Percentiles rank a stretch among this genome's conserved stretches.
These are phyloP conservation scores for Chrysotoxum bicinctum DNA, from an alignment of 2,888 invertebrate species.

Conservation along the genomic window DNA sequence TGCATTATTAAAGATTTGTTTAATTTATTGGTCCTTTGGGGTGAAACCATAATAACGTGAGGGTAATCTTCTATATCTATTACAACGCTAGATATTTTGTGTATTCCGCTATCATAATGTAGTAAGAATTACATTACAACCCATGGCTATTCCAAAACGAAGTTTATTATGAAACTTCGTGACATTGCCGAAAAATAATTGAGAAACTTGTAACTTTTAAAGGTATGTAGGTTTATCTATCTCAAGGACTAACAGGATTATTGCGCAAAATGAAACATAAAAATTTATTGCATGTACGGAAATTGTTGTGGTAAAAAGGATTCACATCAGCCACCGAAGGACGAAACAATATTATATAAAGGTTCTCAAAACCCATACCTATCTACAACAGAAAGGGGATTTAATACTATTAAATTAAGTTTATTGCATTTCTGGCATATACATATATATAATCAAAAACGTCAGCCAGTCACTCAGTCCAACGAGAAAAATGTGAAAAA, in stretches of 20 bases:
- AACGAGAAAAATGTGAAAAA: background rate
- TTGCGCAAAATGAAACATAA: background rate
- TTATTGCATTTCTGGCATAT: background rate
- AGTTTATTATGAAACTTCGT: background rate
- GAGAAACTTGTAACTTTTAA: conserved; percentile 28
- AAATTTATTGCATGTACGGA: background rate
- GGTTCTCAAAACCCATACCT: too few relatives aligned
- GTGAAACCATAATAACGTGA: conserved; percentile 69
- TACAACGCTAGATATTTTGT: background rate
- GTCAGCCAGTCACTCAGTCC: background rate
- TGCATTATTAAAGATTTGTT: conserved; percentile 76
- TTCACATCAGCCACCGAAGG: too few relatives aligned
- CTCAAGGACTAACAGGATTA: background rate
- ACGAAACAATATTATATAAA: too few relatives aligned
- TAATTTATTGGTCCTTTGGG: conserved; percentile 79
- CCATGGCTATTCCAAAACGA: background rate
- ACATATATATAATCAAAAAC: background rate
- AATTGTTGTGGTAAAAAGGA: background rate
- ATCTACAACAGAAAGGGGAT: background rate
- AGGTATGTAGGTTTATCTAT: background rate
- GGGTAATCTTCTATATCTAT: conserved; percentile 14
- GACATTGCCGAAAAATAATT: conserved; percentile 34
- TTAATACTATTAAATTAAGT: conserved; percentile 5
- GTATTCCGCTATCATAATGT: background rate
- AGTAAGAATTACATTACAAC: background rate